Evolutionary conservation across 2,797 vertebrate genomes (phyloP), one percentile per base, ranked within the genome.

Genomic region (Chelmon rostratus): DNA sequence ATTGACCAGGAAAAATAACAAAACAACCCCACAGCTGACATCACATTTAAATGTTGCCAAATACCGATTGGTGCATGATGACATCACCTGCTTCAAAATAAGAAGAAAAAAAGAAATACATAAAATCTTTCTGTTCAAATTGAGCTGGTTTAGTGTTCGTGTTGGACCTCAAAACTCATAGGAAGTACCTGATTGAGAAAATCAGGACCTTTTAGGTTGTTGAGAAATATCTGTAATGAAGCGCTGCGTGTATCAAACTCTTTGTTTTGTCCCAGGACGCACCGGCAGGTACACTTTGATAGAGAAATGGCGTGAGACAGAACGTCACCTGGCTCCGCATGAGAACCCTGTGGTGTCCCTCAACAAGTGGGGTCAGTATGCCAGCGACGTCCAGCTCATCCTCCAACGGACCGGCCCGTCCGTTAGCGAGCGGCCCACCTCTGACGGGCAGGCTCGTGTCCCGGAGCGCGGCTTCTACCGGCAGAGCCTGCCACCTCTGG

Each of bases 291-390:
- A 99, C 89, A 97, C 98, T 3, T 94, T 99, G 78, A 98, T 99
- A 42, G 98, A 99, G 90, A 98, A 97, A 92, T 99, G 98, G 98
- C 95, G 98, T 68, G 98, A 99, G 73, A 98, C 97, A 0, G 98
- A 99, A 68, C 93, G 98, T 40, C 97, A 98, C 84, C 86, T 99
- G 88, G 96, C 98, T 0, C 98, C 98, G 0, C 95, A 97, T 6
- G 98, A 99, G 79, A 98, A 97, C 83, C 98, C 97, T 0, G 96
- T 99, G 79, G 96, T 97, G 37, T 98, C 98, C 13, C 94, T 99
- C 58, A 99, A 98, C 93, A 99, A 98, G 82, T 99, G 98, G 98
- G 98, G 98, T 0, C 98, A 99, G 84, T 98, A 99, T 40, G 97
- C 98, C 21, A 97, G 97, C 40, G 98, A 99, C 0, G 98, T 99